Evolutionary conservation across 2,797 vertebrate species (phyloP), one percentile per base, ranked within the genome.

Genomic region (Hyperoplus immaculatus): DNA sequence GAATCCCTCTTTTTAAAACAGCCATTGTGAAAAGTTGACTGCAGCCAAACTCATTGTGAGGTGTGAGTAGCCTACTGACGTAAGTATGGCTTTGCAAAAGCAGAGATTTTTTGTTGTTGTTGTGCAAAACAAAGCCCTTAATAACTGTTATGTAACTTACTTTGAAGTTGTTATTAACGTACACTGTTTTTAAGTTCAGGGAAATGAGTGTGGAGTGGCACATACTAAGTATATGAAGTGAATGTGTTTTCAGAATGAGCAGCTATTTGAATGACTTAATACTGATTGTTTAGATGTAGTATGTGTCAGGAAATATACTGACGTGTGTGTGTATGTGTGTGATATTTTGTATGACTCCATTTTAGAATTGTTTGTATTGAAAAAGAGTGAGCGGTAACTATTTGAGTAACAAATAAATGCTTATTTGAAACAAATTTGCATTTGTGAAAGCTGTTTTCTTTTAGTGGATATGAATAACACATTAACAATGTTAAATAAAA

Each of bases 351-450:
- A 57, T 57, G 15, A 10, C 63, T 56, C 42, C 13, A 49, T 79
- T 87, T 82, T 80, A 90, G 77, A 77, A 72, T 88, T 88, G 56
- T 84, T 72, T 69, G 16, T 73, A 57, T 47, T 56, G 60, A 87
- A 36, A 75, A 50, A 10, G 53, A 72, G 46, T 53, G 57, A 57
- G 38, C 54, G 41, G 11, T 53, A 49, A 49, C 36, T 8, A 39
- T 38, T 51, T 67, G n/a, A 70, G 13, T 66, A 77, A 83, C 75
- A 76, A 91, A 88, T 88, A 89, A 92, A 29, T 87, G 76, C 50
- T 77, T 58, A 36, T 79, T 8, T 80, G 57, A 89, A 88, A 84
- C 16, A 57, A 38, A 10, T 14, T 60, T 54, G 10, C 10, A 21
- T 18, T 49, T n/a, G 9, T 67, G 8, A 43, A 50, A 16, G n/a